Evolutionary conservation across 2,113 vertebrate genomes (phyloP).

Genomic region (Phyllopteryx taeniolatus): DNA sequence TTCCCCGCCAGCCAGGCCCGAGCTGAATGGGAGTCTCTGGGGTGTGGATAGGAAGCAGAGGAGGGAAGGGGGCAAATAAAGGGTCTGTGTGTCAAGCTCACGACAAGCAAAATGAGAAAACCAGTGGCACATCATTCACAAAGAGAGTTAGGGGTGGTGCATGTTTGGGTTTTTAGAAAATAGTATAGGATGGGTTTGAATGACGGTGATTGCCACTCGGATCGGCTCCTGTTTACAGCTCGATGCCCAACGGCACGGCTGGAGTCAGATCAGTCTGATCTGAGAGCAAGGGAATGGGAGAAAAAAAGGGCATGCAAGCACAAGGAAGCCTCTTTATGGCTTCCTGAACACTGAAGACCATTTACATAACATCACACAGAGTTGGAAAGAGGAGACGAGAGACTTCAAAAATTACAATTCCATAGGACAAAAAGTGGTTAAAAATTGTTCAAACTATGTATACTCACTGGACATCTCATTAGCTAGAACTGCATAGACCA

Average conservation of each 20-base stretch:
- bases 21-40: constrained; percentile 72
- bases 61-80: constrained; percentile 71
- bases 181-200: constrained; percentile 36
- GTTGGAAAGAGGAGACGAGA: neutral
- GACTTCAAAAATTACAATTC: neutral
- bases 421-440: neutral
- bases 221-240: constrained; percentile 63
- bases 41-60: constrained; percentile 66
- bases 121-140: constrained; percentile 38
- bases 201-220: constrained; percentile 58
- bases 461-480: neutral
- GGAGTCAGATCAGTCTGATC: constrained; percentile 37
- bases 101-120: constrained; percentile 52
- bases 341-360: constrained; percentile 64
- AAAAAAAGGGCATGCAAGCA: constrained; percentile 40
- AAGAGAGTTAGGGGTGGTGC: constrained; percentile 22
- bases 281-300: constrained; percentile 39
- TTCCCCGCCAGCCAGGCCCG: constrained; percentile 61
- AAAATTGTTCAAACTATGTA: neutral
- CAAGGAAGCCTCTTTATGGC: constrained; percentile 67
- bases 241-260: constrained; percentile 54
- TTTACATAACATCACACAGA: constrained; percentile 61
- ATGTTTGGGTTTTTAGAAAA: constrained; percentile 24
- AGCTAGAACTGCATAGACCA: neutral
- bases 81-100: constrained; percentile 68